Percentiles rank a stretch among this genome's conserved stretches.
phyloP scores from a whole-genome alignment of 1,140 invertebrate species.

The Aricia agestis region DNA sequence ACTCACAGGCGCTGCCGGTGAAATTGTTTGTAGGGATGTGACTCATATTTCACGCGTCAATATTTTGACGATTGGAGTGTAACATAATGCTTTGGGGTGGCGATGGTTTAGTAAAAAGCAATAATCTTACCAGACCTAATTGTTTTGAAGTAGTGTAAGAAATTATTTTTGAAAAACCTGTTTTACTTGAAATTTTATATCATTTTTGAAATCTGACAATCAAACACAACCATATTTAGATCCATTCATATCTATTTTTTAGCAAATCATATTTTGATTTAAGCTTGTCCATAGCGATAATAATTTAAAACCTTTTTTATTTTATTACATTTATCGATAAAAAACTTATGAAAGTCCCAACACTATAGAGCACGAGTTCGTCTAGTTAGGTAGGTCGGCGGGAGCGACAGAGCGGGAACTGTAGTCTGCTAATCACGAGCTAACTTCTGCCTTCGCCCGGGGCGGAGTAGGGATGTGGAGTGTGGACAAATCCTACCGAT shows the following conservation, averaged over 20 bases:
- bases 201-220: too few relatives aligned
- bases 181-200: too few relatives aligned
- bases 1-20: neutral
- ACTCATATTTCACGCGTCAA: neutral
- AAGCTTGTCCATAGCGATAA: too few relatives aligned
- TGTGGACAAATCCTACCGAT: constrained; percentile 16
- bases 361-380: constrained; percentile 20
- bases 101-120: too few relatives aligned
- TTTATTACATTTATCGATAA: too few relatives aligned
- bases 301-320: too few relatives aligned
- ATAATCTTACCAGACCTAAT: too few relatives aligned
- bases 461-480: constrained; percentile 14
- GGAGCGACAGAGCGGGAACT: constrained; percentile 22
- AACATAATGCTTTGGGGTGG: neutral
- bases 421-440: constrained; percentile 42
- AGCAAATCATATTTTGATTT: too few relatives aligned
- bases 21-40: constrained; percentile 10
- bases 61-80: neutral
- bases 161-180: too few relatives aligned
- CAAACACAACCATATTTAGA: too few relatives aligned
- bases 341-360: neutral
- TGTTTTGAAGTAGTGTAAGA: too few relatives aligned
- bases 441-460: constrained; percentile 35
- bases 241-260: too few relatives aligned
- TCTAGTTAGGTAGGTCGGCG: constrained; percentile 19